A percentile compares a stretch with the other conserved stretches of the same genome.
These are phyloP conservation scores for Octodon degus DNA, from an alignment of 2,113 vertebrate species.

Conservation along the genomic window DNA sequence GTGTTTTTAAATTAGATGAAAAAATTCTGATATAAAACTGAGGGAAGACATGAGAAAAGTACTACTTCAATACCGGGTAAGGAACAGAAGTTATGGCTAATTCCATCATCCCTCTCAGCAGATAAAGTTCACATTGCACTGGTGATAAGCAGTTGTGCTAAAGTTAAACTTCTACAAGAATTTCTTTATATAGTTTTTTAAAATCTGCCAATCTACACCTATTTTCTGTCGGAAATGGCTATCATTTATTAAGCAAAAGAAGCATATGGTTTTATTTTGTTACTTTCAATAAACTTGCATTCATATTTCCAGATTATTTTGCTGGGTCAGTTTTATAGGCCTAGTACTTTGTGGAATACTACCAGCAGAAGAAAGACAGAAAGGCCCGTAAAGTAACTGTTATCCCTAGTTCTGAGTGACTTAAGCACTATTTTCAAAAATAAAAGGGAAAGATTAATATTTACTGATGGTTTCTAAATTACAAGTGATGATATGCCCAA, in stretches of 20 bases:
- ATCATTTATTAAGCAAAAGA: constrained; percentile 21
- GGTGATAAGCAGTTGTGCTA: constrained; percentile 32
- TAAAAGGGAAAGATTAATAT: neutral
- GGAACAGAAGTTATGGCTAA: neutral
- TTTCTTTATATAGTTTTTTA: constrained; percentile 12
- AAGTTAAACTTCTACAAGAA: constrained; percentile 27
- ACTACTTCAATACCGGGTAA: neutral
- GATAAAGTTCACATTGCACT: constrained; percentile 48
- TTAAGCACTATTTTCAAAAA: neutral
- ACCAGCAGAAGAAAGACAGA: neutral
- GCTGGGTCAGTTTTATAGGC: neutral
- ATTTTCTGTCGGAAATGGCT: neutral
- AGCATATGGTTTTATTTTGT: neutral
- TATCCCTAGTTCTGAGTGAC: neutral
- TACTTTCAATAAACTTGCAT: neutral
- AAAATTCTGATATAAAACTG: neutral
- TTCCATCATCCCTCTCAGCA: constrained; percentile 5
- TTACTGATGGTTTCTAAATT: neutral
- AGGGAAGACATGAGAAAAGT: neutral
- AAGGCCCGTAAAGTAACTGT: neutral
- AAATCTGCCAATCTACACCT: neutral
- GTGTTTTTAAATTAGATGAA: neutral
- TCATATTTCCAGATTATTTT: neutral
- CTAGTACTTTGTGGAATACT: neutral
- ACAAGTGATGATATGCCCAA: accelerated